Conservation (phyloP, 2,888 invertebrate genomes). For the Silvanus unidentatus region DNA sequence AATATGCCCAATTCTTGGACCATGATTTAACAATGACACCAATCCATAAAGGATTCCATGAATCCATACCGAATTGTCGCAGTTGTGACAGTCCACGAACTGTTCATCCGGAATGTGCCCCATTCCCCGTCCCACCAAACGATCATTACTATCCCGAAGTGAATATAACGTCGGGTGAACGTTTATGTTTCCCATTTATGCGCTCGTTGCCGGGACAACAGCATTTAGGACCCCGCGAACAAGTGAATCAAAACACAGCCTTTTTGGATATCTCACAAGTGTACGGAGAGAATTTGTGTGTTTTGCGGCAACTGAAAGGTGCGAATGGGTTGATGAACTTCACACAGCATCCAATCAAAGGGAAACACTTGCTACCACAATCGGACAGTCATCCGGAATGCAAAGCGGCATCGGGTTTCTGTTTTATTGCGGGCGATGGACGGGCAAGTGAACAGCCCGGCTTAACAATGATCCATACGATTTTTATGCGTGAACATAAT, state of each 20-base stretch:
- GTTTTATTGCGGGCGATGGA: slow-evolving; percentile 87
- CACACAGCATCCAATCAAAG: slow-evolving; percentile 65
- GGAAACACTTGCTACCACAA: slow-evolving; percentile 75
- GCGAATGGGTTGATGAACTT: slow-evolving; percentile 78
- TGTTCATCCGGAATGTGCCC: slow-evolving; percentile 90
- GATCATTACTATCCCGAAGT: slow-evolving; percentile 87
- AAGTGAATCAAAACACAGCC: slow-evolving; percentile 90
- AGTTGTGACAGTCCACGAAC: slow-evolving; percentile 81
- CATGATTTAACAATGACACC: slow-evolving; percentile 94
- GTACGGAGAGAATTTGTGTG: slow-evolving; percentile 85
- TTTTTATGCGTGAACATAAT: slow-evolving; percentile 87
- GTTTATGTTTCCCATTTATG: slow-evolving; percentile 91
- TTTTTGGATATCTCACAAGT: slow-evolving; percentile 82
- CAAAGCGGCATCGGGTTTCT: slow-evolving; percentile 76
- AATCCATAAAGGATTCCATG: slow-evolving; percentile 82
- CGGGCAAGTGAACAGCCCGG: slow-evolving; percentile 90
- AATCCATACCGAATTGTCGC: slow-evolving; percentile 84
- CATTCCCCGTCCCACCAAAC: slow-evolving; percentile 80
- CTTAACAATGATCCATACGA: slow-evolving; percentile 80
- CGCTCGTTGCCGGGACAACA: slow-evolving; percentile 89
- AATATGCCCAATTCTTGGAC: slow-evolving; percentile 89
- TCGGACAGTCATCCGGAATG: slow-evolving; percentile 79
- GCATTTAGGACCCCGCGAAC: slow-evolving; percentile 81
- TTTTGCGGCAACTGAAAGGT: slow-evolving; percentile 68
- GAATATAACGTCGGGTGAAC: slow-evolving; percentile 74